Base-by-base conservation (phyloP, 2,797 vertebrate species). In the Sarcoramphus papa region DNA sequence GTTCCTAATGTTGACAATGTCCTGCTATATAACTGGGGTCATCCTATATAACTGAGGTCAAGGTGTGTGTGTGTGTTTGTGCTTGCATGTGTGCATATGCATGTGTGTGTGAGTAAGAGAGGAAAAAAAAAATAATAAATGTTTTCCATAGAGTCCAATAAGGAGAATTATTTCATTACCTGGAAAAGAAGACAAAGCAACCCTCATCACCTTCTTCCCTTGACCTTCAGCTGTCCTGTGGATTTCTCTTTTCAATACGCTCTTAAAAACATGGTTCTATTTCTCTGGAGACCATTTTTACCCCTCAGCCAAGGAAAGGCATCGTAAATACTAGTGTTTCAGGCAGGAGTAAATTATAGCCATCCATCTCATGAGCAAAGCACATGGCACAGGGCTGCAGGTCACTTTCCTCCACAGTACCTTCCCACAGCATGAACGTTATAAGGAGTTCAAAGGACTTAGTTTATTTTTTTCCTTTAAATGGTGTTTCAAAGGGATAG, bases 341-440 rank as follows among this genome's bases (percentile, higher is more conserved):
- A 86, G 88, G 63, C 86, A 94, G 88, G 22, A 97, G 75, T 94
- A 97, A 96, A 97, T 96, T 97, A 97, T 23, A 95, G 88, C 79
- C 84, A 96, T 97, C 93, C 88, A 95, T 97, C 96, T 95, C 82
- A 24, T 9, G 86, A 80, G 74, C 64, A 90, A 88, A 95, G 62
- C 54, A 35, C 40, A 33, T 48, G 87, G 68, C 65, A 95, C 30
- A 67, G 63, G 89, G 84, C 86, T 93, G 47, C 40, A 91, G 84
- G 90, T 95, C 86, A 72, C 79, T 93, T 93, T 53, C 64, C 64
- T 63, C 64, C 82, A 64, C 20, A n/a, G 30, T 31, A 73, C 79
- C 77, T 91, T 37, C 56, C 56, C n/a, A 27, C 74, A 85, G 59
- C 28, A 15, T 7, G 43, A 85, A 51, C 2, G 0, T 60, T 78